These are phyloP conservation scores for Tyto alba DNA, from an alignment of 2,113 vertebrate species.

Conservation along the genomic window DNA sequence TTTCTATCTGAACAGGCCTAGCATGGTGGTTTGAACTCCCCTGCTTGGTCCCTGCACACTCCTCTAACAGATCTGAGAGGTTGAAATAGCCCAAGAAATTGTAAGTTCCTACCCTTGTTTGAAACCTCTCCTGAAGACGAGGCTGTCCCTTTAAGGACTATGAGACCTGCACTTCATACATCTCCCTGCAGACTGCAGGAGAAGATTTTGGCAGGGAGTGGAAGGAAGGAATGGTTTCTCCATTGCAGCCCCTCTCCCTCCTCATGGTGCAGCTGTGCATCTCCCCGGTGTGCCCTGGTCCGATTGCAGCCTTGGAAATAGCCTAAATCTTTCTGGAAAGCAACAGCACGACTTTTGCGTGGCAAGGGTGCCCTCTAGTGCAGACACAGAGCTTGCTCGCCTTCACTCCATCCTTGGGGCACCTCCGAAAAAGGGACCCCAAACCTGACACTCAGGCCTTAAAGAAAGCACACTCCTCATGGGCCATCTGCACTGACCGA, in stretches of 20 bases:
- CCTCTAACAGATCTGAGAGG: neutral
- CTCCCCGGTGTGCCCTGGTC: rapidly evolving
- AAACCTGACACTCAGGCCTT: neutral
- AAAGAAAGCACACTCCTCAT: rapidly evolving
- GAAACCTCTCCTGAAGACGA: neutral
- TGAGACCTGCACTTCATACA: rapidly evolving
- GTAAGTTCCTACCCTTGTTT: no score
- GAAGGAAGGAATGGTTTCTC: no score
- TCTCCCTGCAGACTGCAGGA: neutral
- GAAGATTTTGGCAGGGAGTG: neutral
- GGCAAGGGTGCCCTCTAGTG: slow-evolving; percentile 55
- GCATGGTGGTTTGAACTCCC: rapidly evolving
- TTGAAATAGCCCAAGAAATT: neutral
- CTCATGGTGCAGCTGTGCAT: rapidly evolving
- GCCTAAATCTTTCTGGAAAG: rapidly evolving
- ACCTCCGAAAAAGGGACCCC: neutral
- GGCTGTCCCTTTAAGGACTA: neutral
- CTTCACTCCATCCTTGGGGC: neutral
- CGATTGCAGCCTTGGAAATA: rapidly evolving
- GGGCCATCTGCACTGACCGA: neutral
- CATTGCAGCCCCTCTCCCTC: neutral
- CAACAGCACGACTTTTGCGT: neutral
- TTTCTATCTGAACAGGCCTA: neutral
- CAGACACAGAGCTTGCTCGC: neutral
- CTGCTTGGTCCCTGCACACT: rapidly evolving